Evolutionary conservation across 2,888 invertebrate genomes (phyloP), one percentile per base, ranked within the genome.

Genomic region (Stenurella melanura): DNA sequence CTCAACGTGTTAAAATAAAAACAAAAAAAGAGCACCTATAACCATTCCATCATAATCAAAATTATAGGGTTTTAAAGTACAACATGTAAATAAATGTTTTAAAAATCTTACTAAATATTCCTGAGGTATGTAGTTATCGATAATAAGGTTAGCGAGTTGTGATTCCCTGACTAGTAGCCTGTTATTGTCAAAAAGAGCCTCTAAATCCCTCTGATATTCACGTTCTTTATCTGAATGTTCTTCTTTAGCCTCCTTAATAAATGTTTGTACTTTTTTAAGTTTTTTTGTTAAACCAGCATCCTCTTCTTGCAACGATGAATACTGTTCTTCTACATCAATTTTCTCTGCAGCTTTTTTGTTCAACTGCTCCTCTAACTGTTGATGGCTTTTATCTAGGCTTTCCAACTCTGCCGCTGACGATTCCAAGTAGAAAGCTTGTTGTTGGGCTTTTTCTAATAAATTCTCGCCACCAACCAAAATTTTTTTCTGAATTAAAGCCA

Each of bases 391-490:
- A 76, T 94, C 93, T 30, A 97, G 91, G 85, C 93, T 93, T 85
- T 96, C 96, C 66, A 97, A 89, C 89, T 97, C 97, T 18, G 93
- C 90, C 15, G 96, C 95, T 0, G 97, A 96, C 78, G 96, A 96
- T 83, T 97, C 97, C 69, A 99, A 91, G 73, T 99, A 91, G 76
- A 94, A 92, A 74, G 98, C 95, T 89, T 99, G 99, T 0, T 96
- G 94, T 87, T 98, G 97, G 0, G 98, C 98, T 88, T 98, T 98
- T 88, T 99, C 99, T 79, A 99, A 91, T 9, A 99, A 92, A 90
- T 99, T 99, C 90, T 98, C 99, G 0, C 99, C 99, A 0, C 99
- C 99, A 0, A 99, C 97, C 21, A 99, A 92, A 73, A 99, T 97
- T 89, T 98, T 98, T 82, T 96, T 97, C 89, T 99, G 98, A 68